Base-by-base conservation (phyloP, 2,888 invertebrate species). In the Apomyelois bistriatella region DNA sequence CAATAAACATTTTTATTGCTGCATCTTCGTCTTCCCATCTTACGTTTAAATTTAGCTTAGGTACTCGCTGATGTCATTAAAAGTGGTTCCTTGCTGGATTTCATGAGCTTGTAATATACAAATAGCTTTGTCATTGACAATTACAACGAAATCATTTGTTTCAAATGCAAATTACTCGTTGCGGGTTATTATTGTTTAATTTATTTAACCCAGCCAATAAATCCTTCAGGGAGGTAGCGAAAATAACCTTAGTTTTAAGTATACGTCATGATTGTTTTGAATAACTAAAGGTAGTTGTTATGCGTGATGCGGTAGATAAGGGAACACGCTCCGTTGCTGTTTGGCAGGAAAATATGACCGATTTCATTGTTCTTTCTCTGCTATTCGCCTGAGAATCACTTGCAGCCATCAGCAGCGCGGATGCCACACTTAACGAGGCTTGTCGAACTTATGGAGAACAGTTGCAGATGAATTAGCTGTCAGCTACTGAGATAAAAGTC, bases 391-490 rank as follows among this genome's bases (percentile, higher is more conserved):
- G 82, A 85, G 88, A 89, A 89, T 89, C 89, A 88, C 89, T 86
- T 80, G 82, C 76, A 79, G 83, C 85, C 85, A 88, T 88, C 88
- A 85, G 83, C 86, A 79, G 74, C 81, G 74, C 79, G 84, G 85
- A 85, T 82, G 81, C 83, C 83, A 79, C 83, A 86, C 76, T 86
- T 85, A 90, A 89, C 88, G 89, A 89, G 85, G 76, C 88, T 88
- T 88, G 89, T 89, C 89, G 87, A 88, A 79, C 80, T 76, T 76
- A 82, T 84, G 85, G 83, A 82, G 82, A 85, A 86, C 85, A 81
- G 78, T 76, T 79, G 74, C 82, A 80, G 81, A 81, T 78, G 85
- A 83, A 87, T 89, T 87, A 82, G 82, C 85, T 79, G 82, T 77
- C 81, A 79, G 79, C 75, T 80, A 80, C 81, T 79, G 74, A 85